These are phyloP conservation scores for Thereva unica DNA, from an alignment of 2,888 invertebrate genomes.

Conservation along the genomic window DNA sequence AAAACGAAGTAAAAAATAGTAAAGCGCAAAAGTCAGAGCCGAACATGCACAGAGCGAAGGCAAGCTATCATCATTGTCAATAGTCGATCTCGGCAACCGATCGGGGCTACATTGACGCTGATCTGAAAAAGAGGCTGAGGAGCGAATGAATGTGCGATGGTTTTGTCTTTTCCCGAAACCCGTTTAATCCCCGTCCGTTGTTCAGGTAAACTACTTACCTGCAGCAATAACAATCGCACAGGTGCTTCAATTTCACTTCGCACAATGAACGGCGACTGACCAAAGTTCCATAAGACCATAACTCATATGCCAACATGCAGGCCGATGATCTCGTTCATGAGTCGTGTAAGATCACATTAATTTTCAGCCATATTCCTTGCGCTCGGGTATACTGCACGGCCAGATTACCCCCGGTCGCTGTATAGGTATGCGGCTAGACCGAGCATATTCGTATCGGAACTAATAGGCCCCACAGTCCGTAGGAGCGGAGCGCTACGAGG, in stretches of 20 bases:
- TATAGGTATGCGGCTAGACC: too few relatives aligned
- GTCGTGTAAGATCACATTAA: constrained; percentile 40
- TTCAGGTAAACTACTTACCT: constrained; percentile 21
- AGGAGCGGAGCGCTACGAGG: too few relatives aligned
- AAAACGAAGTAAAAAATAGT: background rate
- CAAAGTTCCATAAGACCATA: constrained; percentile 37
- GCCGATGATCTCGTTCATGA: constrained; percentile 38
- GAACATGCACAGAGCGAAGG: constrained; percentile 3
- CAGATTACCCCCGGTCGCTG: too few relatives aligned
- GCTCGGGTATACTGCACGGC: background rate
- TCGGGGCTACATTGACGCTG: constrained; percentile 5
- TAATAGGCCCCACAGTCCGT: too few relatives aligned
- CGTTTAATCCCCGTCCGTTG: constrained; percentile 28
- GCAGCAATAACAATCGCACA: constrained; percentile 36
- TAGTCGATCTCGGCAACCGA: constrained; percentile 34
- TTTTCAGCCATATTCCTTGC: constrained; percentile 29
- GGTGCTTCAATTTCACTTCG: constrained; percentile 41
- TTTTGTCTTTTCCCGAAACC: constrained; percentile 34
- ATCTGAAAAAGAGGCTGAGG: constrained; percentile 1
- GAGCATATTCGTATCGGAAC: too few relatives aligned
- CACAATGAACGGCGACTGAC: constrained; percentile 37
- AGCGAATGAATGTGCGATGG: constrained; percentile 14
- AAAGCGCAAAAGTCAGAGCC: background rate
- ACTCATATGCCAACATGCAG: constrained; percentile 37
- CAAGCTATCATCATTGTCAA: constrained; percentile 36